Percentiles rank a stretch among this genome's conserved stretches.
Evolutionary conservation across 2,797 vertebrate species (phyloP).

Genomic region (Sebastes kiyomatsui): DNA sequence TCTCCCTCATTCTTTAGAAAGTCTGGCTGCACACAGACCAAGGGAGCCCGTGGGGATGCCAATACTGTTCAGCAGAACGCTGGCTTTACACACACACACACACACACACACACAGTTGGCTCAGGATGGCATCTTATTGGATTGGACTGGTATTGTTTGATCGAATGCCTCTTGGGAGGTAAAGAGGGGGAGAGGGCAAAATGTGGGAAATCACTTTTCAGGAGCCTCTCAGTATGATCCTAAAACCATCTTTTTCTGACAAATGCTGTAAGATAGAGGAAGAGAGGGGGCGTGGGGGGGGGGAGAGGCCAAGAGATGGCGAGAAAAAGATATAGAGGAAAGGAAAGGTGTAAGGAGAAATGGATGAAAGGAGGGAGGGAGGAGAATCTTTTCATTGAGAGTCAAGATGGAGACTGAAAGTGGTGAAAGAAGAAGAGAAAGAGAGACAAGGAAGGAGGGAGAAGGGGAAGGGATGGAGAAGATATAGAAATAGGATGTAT

Average conservation of each 20-base stretch:
- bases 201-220: conserved; percentile 27
- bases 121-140: conserved; percentile 42
- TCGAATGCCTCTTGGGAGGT: conserved; percentile 7
- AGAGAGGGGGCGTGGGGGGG: too few relatives aligned
- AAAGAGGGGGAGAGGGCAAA: neutral
- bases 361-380: neutral
- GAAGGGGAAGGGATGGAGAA: neutral
- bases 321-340: neutral
- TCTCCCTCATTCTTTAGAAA: neutral
- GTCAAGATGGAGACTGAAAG: neutral
- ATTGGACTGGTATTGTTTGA: conserved; percentile 43
- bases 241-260: conserved; percentile 5
- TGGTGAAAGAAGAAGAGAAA: neutral
- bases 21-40: conserved; percentile 16
- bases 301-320: neutral
- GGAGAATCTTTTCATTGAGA: neutral
- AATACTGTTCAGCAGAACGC: conserved; percentile 21
- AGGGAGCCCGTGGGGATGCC: conserved; percentile 27
- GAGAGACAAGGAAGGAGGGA: neutral
- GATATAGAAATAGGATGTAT: neutral
- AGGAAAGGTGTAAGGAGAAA: neutral
- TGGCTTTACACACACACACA: neutral
- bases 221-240: conserved; percentile 3
- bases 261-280: conserved; percentile 17
- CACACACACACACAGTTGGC: conserved; percentile 6